phyloP scores from a whole-genome alignment of 2,113 vertebrate genomes.

The Oryzias celebensis region DNA sequence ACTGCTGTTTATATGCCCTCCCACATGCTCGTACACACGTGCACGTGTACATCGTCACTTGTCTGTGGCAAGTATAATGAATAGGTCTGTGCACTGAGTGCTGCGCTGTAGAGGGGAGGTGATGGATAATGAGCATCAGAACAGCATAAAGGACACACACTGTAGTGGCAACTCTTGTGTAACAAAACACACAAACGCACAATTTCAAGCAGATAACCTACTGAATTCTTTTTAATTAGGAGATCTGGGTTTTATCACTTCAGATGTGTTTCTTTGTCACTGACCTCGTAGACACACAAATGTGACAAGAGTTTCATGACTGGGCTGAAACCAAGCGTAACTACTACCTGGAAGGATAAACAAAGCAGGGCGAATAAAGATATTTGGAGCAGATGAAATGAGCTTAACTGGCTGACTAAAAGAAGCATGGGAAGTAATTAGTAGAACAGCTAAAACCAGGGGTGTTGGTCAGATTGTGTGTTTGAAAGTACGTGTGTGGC shows the following conservation, averaged over 20 bases:
- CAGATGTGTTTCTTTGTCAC: slow-evolving; percentile 41
- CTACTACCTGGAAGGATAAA: slow-evolving; percentile 30
- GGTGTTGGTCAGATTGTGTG: slow-evolving; percentile 32
- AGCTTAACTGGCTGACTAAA: slow-evolving; percentile 40
- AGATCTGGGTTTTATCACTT: slow-evolving; percentile 61
- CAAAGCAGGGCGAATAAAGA: slow-evolving; percentile 42
- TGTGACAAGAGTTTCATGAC: slow-evolving; percentile 41
- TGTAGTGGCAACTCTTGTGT: slow-evolving; percentile 29
- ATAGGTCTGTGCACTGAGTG: slow-evolving; percentile 56
- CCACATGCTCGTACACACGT: slow-evolving; percentile 20
- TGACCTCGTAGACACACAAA: slow-evolving; percentile 29
- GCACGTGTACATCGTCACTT: slow-evolving; percentile 46
- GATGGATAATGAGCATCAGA: slow-evolving; percentile 69
- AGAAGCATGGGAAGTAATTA: slow-evolving; percentile 57
- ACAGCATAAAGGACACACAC: slow-evolving; percentile 55
- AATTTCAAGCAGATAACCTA: slow-evolving; percentile 32
- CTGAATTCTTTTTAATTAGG: slow-evolving; percentile 73
- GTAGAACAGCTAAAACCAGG: slow-evolving; percentile 49
- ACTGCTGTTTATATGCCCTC: slow-evolving; percentile 49
- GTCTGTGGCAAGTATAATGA: slow-evolving; percentile 62
- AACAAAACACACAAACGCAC: slow-evolving; percentile 26
- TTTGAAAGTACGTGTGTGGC: slow-evolving; percentile 52
- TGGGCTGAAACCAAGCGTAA: slow-evolving; percentile 23
- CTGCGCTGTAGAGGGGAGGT: slow-evolving; percentile 58
- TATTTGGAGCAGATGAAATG: slow-evolving; percentile 37